Evolutionary conservation across 2,797 vertebrate genomes (phyloP), one percentile per base, ranked within the genome.

Genomic region (Remorina albescens): DNA sequence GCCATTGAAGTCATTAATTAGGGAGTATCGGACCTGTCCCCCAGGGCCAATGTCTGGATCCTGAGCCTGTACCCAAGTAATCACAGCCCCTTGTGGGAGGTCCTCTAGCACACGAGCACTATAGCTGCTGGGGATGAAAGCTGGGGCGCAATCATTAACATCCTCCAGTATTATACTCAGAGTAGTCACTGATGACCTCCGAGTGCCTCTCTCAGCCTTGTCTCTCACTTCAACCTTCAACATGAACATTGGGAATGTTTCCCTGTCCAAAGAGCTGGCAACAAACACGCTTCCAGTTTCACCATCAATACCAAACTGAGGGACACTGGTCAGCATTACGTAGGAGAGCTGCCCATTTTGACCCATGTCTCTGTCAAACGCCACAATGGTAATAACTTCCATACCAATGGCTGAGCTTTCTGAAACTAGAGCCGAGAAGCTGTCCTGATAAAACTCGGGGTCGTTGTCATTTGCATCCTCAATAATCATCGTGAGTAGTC

Each of bases 391-490:
- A 47, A 96, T 88, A 23, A 99, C 86, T 61, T 95, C 94, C 60
- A 90, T 90, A 25, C 97, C 97, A 19, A 94, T 65, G 41, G 90
- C 89, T 25, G 95, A 70, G 58, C 96, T 94, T 88, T 99, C 98
- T 16, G 89, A 85, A 74, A 98, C 82, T 3, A 91, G 70, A 32
- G 95, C 92, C 49, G 94, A 95, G 85, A 96, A 98, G 67, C 87
- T 88, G 49, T 95, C 94, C 32, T 95, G 92, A 56, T 94, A 78
- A 87, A 99, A 99, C 76, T 91, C 88, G 0, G 98, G 98, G 9
- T 93, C 78, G 34, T 99, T 99, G 84, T 99, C 98, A 58, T 99
- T 99, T 71, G 95, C 94, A 69, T 99, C 98, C 67, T 98, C 92
- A 41, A 99, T 82, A 18, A 91, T 94, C 71, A 99, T 62, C 34